Conservation (phyloP, 2,888 invertebrate species). For the Heliothis peltigera region DNA sequence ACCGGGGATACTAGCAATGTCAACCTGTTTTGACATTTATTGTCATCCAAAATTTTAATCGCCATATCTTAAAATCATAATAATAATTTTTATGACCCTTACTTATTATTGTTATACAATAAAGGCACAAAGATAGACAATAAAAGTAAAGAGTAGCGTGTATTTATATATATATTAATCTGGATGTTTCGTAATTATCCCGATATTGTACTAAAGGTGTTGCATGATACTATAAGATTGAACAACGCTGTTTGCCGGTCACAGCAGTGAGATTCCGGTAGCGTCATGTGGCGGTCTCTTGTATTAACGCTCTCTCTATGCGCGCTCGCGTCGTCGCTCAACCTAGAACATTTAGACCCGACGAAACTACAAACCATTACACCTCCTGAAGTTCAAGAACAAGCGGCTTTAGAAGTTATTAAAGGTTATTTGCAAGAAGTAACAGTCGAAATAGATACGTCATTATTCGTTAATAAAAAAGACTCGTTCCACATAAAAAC, state of each 20-base stretch:
- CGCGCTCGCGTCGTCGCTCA: slow-evolving; percentile 64
- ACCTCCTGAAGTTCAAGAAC: slow-evolving; percentile 69
- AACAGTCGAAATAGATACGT: slow-evolving; percentile 73
- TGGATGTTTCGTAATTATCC: slow-evolving; percentile 7
- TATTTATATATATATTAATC: neutral
- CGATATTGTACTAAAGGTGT: slow-evolving; percentile 23
- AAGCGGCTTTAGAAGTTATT: slow-evolving; percentile 73
- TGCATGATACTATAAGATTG: slow-evolving; percentile 26
- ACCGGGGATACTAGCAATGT: neutral
- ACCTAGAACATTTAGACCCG: slow-evolving; percentile 76
- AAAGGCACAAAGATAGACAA: neutral
- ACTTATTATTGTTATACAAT: no score
- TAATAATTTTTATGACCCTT: no score
- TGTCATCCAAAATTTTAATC: neutral
- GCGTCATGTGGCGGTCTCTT: slow-evolving; percentile 42
- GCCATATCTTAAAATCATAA: neutral
- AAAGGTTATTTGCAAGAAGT: slow-evolving; percentile 66
- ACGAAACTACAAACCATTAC: slow-evolving; percentile 63
- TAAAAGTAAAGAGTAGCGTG: neutral
- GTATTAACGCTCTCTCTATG: slow-evolving; percentile 51
- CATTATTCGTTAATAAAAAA: slow-evolving; percentile 77
- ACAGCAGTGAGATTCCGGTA: slow-evolving; percentile 43
- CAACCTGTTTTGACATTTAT: neutral
- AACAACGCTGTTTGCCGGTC: slow-evolving; percentile 14
- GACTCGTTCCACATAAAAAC: slow-evolving; percentile 79